A percentile compares a stretch with the other conserved stretches of the same genome.
Conservation (phyloP, 2,797 vertebrate species). For the Scarus forsteni region DNA sequence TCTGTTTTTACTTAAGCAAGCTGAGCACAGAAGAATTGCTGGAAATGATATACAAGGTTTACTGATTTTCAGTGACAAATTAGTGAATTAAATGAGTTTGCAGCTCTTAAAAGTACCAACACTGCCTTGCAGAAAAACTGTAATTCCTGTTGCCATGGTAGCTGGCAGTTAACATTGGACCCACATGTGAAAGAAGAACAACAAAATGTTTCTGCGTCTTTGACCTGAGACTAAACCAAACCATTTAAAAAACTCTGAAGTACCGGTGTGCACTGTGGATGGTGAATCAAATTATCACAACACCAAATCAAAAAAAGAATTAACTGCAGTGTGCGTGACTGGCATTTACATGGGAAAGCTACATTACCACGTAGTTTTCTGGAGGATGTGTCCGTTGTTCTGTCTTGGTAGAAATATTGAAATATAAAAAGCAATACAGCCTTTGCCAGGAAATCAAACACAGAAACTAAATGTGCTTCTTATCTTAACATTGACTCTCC, state of each 20-base stretch:
- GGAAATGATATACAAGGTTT: constrained; percentile 71
- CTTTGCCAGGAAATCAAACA: constrained; percentile 73
- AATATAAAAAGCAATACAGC: constrained; percentile 77
- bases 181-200: constrained; percentile 17
- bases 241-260: constrained; percentile 44
- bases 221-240: constrained; percentile 65
- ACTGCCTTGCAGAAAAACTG: constrained; percentile 43
- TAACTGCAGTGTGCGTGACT: constrained; percentile 66
- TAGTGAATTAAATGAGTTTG: constrained; percentile 59
- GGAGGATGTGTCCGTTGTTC: constrained; percentile 72
- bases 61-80: constrained; percentile 68
- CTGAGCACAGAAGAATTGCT: constrained; percentile 75
- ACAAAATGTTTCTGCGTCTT: constrained; percentile 5
- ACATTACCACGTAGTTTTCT: constrained; percentile 61
- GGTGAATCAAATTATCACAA: constrained; percentile 69
- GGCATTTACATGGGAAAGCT: constrained; percentile 75
- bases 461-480: constrained; percentile 86
- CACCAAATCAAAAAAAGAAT: constrained; percentile 70
- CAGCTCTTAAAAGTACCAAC: constrained; percentile 40
- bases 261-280: constrained; percentile 64
- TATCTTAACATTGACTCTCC: constrained; percentile 85
- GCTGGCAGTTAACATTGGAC: constrained; percentile 41
- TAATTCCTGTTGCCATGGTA: constrained; percentile 26
- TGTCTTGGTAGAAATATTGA: constrained; percentile 76
- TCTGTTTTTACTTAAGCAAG: constrained; percentile 79